Conservation (phyloP, 2,797 vertebrate species). For the Ara ararauna region DNA sequence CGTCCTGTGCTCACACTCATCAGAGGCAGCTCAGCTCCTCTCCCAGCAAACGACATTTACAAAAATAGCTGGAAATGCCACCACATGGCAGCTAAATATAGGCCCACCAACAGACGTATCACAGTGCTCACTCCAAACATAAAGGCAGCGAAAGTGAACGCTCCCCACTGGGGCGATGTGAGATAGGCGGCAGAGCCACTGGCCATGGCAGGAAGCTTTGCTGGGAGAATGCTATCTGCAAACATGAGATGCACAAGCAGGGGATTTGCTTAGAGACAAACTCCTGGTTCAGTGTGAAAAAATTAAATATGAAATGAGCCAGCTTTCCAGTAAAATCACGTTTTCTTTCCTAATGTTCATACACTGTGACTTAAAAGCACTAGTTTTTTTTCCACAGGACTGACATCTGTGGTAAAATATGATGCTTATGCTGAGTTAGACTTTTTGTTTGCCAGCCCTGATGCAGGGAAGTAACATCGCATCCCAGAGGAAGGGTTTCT, state of each 20-base stretch:
- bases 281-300: not conserved
- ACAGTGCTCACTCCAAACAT: not conserved
- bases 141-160: not conserved
- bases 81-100: constrained; percentile 66
- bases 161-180: accelerated
- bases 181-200: not conserved
- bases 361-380: not conserved
- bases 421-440: not conserved
- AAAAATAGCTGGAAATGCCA: constrained; percentile 69
- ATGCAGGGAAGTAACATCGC: accelerated
- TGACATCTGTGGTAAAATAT: not conserved
- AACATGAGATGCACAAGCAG: not conserved
- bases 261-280: not conserved
- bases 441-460: not conserved
- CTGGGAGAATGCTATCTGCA: not conserved
- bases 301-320: not conserved
- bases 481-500: not conserved
- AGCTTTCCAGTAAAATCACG: not conserved
- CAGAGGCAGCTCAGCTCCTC: not conserved
- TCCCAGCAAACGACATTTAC: not conserved
- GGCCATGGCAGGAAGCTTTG: not conserved
- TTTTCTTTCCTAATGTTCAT: not conserved
- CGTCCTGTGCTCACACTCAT: not conserved
- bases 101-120: not conserved
- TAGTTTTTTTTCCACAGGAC: not conserved